Evolutionary conservation across 2,113 vertebrate species (phyloP), one percentile per base, ranked within the genome.

Genomic region (Stegastes partitus): DNA sequence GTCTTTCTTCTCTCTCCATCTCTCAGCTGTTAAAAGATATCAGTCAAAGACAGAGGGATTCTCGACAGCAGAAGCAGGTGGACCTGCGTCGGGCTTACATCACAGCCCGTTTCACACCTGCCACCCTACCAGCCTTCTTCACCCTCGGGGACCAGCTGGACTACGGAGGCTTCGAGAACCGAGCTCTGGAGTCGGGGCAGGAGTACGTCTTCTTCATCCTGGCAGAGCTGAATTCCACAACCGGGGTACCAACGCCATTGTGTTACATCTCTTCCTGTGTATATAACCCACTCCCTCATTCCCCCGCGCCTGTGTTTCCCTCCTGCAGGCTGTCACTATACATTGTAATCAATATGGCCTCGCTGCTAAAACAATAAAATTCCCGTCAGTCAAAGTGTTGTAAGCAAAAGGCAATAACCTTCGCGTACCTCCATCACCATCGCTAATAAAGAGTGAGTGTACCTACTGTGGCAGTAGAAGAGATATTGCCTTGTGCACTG

Each of bases 141-240:
- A 94, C 94, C 50, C 84, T 99, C 1, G 98, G 98, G 0, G 97
- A 99, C 95, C 96, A 97, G 95, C 96, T 97, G 61, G 97, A 96
- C 79, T 97, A 99, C 0, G 96, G 96, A 0, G 96, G 97, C 79
- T 99, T 98, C 0, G 96, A 98, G 90, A 99, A 99, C 93, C 95
- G 95, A 11, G 96, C 96, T 39, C 89, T 99, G 51, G 98, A 99
- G 85, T 91, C 97, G 0, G 97, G 97, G 28, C 97, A 98, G 93
- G 96, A 95, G 84, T 99, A 99, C 0, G 96, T 99, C 26, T 94
- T 99, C 90, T 99, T 99, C 66, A 95, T 99, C 90, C 94, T 99
- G 66, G 98, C 97, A 0, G 96, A 96, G 87, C 95, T 99, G 23
- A 97, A 97, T 88, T 95, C 95, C 6, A 95, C 94, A 0, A 97